Base-by-base conservation (phyloP, 2,888 invertebrate genomes). In the Lacanobia oleracea region DNA sequence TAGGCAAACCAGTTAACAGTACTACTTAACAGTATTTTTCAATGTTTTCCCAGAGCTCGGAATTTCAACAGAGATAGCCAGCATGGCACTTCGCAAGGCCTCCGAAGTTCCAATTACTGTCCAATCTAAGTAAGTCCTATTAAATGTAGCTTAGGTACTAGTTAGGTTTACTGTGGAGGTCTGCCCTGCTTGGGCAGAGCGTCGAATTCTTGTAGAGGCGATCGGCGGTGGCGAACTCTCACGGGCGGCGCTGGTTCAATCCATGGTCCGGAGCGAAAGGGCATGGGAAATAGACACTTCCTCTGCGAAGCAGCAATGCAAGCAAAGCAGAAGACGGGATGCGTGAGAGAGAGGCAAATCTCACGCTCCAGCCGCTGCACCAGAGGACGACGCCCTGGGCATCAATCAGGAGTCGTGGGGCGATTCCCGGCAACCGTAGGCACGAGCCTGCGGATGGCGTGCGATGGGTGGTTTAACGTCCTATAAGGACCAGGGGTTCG, bases 51-150 rank as follows among this genome's bases (percentile, higher is more conserved):
- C 79, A 93, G 94, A 93, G 27, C 89, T 95, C 0, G 95, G 95
- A 0, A 85, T 88, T 0, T 95, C 95, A 0, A 93, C 93, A 0
- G 94, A 95, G 75, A 94, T 95, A 27, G 94, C 93, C 0, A 92
- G 91, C 40, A 93, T 94, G 91, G 91, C 92, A 3, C 83, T 95
- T 1, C 87, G 92, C n/a, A 92, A 91, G 45, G 89, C 89, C 9
- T 93, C 93, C 0, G 92, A 91, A 74, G 43, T 88, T 3, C 91
- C 92, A 0, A 86, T 93, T 23, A 88, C 91, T 33, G 89, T 92
- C 14, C 89, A 88, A 75, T 93, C 93, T 1, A 83, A 88, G 93
- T 93, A 67, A 90, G 93, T 87, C 7, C 40, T 8, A 23, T 67
- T 37, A 23, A 57, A 57, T 57, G 10, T n/a, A n/a, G n/a, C 33